These are phyloP conservation scores for Hiodon alosoides DNA, from an alignment of 2,113 vertebrate species.

Conservation along the genomic window DNA sequence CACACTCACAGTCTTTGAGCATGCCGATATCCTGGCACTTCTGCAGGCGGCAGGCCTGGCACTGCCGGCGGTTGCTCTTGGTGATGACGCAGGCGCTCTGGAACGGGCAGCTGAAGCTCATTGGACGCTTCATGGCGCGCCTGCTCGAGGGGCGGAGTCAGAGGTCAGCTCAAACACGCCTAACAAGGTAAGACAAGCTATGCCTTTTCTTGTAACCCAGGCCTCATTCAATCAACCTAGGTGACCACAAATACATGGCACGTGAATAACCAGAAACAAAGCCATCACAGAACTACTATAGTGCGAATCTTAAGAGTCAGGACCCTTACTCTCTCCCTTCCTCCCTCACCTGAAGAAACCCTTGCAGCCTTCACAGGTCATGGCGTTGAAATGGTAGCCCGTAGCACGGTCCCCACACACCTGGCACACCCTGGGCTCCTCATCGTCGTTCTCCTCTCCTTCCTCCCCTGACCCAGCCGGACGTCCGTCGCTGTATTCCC, in stretches of 20 bases:
- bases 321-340: no score
- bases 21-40: constrained; percentile 66
- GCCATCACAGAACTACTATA: no score
- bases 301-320: no score
- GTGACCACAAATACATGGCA: no score
- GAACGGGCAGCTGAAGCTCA: constrained; percentile 54
- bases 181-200: background rate
- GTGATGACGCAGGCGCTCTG: constrained; percentile 59
- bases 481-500: no score
- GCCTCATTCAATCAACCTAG: no score
- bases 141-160: constrained; percentile 33
- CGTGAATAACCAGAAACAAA: no score
- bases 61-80: constrained; percentile 60
- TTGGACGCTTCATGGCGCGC: constrained; percentile 56
- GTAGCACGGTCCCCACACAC: constrained; percentile 67
- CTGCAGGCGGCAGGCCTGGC: constrained; percentile 63
- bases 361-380: constrained; percentile 71
- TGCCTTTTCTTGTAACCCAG: no score
- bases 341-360: constrained; percentile 66
- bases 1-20: constrained; percentile 61
- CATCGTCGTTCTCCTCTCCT: constrained; percentile 30
- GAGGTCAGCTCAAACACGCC: background rate
- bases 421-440: constrained; percentile 51
- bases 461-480: background rate
- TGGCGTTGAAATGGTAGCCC: constrained; percentile 68